These are phyloP conservation scores for Smittia sp. DNA, from an alignment of 2,888 invertebrate species.

Conservation along the genomic window DNA sequence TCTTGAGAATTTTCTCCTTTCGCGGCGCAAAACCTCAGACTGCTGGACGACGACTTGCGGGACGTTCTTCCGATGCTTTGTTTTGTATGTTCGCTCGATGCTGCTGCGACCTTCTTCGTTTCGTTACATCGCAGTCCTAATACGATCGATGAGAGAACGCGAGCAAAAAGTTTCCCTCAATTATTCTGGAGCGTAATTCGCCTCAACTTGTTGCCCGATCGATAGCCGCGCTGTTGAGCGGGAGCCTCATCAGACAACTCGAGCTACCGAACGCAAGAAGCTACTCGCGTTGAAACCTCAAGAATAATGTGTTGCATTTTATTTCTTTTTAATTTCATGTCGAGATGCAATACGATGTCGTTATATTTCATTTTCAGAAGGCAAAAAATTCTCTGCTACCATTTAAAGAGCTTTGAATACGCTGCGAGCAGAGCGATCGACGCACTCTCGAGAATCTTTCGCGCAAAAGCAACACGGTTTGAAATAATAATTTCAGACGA, in stretches of 20 bases:
- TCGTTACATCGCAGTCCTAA: slow-evolving; percentile 11
- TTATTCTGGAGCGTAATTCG: not conserved
- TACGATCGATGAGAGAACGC: not conserved
- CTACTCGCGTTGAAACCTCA: slow-evolving; percentile 15
- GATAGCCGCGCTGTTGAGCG: not conserved
- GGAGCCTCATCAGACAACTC: slow-evolving; percentile 11
- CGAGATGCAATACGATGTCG: slow-evolving; percentile 11
- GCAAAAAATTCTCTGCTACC: not conserved
- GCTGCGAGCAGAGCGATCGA: not conserved
- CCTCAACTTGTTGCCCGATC: not conserved
- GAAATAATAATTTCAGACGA: not conserved
- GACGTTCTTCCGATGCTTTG: not conserved
- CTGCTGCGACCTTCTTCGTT: slow-evolving; percentile 1
- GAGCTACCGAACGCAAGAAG: not conserved
- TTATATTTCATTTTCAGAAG: slow-evolving; percentile 37
- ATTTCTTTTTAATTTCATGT: slow-evolving; percentile 41
- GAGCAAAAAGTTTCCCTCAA: not conserved
- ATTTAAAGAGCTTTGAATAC: slow-evolving; percentile 12
- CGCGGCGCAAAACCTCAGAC: slow-evolving; percentile 19
- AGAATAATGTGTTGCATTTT: slow-evolving; percentile 38
- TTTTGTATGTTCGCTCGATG: not conserved
- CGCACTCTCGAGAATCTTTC: not conserved
- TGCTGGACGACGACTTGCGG: slow-evolving; percentile 30
- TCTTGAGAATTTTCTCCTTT: not conserved
- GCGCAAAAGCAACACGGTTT: not conserved